Base-by-base conservation (phyloP, 2,113 vertebrate genomes). In the Bungarus multicinctus region DNA sequence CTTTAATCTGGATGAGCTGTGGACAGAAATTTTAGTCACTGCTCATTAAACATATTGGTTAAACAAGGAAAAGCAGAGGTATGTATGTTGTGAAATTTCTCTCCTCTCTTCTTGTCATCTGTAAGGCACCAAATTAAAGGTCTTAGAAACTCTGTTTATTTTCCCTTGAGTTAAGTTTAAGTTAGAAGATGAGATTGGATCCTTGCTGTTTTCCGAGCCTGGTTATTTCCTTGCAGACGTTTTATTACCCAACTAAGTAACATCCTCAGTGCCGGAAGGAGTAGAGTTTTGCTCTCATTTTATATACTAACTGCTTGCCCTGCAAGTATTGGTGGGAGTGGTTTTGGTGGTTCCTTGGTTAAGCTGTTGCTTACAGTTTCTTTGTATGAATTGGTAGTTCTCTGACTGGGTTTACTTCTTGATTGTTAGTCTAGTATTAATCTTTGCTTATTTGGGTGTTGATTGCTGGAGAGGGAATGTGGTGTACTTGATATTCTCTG, bases 11-110 rank as follows among this genome's bases (percentile, higher is more conserved):
- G 47, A 2, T 93, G 92, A 89, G 91, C 91, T 95, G 95, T 92
- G 93, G 86, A 95, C 94, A 87, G 92, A 91, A 90, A 20, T 92
- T 93, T 96, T 94, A 91, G 95, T 95, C 95, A 94, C 92, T 95
- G 92, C 93, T 39, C 55, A 96, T 96, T 94, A 94, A 92, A 94
- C 95, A 89, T 87, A 54, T 94, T 8, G 0, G 50, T 94, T 96
- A 94, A 93, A 94, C 96, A 81, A 60, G 90, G 90, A 60, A 85
- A 92, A 93, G 89, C 60, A 90, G 18, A 94, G 91, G 34, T 6
- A 52, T 88, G 90, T 96, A 93, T 93, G 91, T 69, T 94, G 34
- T 57, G 12, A 1, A 91, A 90, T 34, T 93, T 11, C 92, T 4
- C 53, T 86, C 85, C 81, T 25, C 45, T 94, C 93, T 93, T 87